These are phyloP conservation scores for Lithosia quadra DNA, from an alignment of 2,888 invertebrate species.

Conservation along the genomic window DNA sequence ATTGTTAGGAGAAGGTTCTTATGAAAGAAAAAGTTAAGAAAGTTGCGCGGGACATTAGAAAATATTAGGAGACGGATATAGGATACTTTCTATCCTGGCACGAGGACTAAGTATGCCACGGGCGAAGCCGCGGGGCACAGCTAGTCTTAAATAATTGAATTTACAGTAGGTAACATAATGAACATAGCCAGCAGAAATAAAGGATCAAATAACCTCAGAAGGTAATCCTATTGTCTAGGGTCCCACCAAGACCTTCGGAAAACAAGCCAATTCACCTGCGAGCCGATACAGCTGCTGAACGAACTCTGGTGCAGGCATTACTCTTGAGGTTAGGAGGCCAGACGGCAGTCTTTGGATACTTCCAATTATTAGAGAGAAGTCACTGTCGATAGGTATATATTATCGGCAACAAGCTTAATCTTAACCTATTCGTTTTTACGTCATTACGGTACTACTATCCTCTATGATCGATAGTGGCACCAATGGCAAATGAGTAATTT, in stretches of 20 bases:
- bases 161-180: neutral
- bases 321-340: no score
- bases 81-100: no score
- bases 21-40: no score
- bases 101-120: no score
- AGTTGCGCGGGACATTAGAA: no score
- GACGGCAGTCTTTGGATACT: neutral
- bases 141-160: no score
- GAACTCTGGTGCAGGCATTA: no score
- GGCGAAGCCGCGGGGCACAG: no score
- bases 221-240: no score
- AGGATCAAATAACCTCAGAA: no score
- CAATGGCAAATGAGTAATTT: slow-evolving; percentile 54
- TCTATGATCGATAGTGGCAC: slow-evolving; percentile 35
- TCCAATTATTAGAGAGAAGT: neutral
- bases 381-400: neutral
- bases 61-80: no score
- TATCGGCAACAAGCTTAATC: neutral
- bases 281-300: neutral
- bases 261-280: neutral
- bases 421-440: neutral
- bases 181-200: neutral
- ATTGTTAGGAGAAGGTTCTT: no score
- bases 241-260: neutral
- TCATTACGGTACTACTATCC: neutral